A percentile compares a stretch with the other conserved stretches of the same genome.
Evolutionary conservation across 1,140 invertebrate species (phyloP).

Genomic region (Akabosia matsudoensis): DNA sequence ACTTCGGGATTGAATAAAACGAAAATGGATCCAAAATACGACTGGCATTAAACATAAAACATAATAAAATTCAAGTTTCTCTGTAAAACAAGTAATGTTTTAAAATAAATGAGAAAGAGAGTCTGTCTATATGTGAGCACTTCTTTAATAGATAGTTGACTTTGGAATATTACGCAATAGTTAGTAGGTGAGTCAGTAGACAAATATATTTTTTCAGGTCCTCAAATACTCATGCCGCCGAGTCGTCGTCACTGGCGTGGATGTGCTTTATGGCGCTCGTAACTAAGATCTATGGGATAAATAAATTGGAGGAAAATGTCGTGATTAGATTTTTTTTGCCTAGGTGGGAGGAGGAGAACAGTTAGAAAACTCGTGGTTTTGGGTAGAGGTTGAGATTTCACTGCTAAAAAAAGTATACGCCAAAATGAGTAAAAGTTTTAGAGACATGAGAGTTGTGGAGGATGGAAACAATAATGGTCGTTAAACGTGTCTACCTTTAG

Average conservation of each 20-base stretch:
- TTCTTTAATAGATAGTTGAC: too few species aligned
- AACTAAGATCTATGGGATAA: constrained; percentile 24
- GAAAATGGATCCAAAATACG: background rate
- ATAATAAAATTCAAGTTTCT: background rate
- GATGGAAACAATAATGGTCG: too few species aligned
- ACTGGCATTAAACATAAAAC: background rate
- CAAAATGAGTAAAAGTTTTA: too few species aligned
- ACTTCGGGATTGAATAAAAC: background rate
- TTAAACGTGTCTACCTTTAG: too few species aligned
- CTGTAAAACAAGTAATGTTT: background rate
- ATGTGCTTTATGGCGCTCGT: constrained; percentile 24
- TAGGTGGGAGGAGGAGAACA: constrained; percentile 10
- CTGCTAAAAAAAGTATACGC: too few species aligned
- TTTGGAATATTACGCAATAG: background rate
- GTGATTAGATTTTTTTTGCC: constrained; percentile 25
- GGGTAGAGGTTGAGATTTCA: too few species aligned
- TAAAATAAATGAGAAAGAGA: background rate
- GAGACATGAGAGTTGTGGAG: too few species aligned
- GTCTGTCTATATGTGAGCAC: too few species aligned
- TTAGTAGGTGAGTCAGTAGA: background rate
- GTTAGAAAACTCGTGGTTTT: background rate
- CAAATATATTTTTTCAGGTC: background rate
- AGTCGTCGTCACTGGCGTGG: constrained; percentile 8
- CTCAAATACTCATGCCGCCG: background rate
- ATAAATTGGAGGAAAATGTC: constrained; percentile 24